Evolutionary conservation across 2,797 vertebrate species (phyloP), one percentile per base, ranked within the genome.

Genomic region (Neosalanx taihuensis): DNA sequence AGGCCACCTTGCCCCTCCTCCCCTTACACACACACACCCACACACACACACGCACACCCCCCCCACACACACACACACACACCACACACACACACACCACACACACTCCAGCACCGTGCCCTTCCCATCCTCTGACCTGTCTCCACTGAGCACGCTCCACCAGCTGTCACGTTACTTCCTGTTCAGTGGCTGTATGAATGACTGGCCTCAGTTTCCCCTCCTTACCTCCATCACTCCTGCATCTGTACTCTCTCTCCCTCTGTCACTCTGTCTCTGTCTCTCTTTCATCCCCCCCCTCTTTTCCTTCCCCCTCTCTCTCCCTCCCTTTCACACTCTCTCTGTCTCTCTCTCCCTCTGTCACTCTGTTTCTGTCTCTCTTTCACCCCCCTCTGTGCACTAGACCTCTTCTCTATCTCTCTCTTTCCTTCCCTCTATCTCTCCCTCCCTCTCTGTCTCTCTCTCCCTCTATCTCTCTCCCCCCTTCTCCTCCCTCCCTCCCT

Each of bases 101-200:
- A 61, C 61, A 29, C 41, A 6, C 35, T 10, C 64, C 17, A 71
- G 31, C 63, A 23, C 66, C 12, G 49, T 64, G 65, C n/a, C 67
- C 35, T 65, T 74, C 64, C 78, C 77, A 67, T 83, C 75, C 79
- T 78, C 76, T 73, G 78, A 85, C 85, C 85, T 86, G 81, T 86
- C 85, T 81, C 60, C 29, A 70, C 71, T 65, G 76, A 76, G 73
- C 67, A 41, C 77, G 75, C 81, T 87, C 75, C 77, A 87, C 77
- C 90, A 91, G 89, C 89, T 93, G 91, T 83, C 81, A 72, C 81
- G 82, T 91, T 90, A 89, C 80, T 89, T 86, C 77, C 89, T 83
- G 79, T 70, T 86, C 85, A 82, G 64, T 85, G 81, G 74, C 70
- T 67, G 57, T 76, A 67, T 77, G 72, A 78, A 79, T 82, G 72